Conservation (phyloP, 1,140 invertebrate genomes). For the Paralvinella palmiformis region DNA sequence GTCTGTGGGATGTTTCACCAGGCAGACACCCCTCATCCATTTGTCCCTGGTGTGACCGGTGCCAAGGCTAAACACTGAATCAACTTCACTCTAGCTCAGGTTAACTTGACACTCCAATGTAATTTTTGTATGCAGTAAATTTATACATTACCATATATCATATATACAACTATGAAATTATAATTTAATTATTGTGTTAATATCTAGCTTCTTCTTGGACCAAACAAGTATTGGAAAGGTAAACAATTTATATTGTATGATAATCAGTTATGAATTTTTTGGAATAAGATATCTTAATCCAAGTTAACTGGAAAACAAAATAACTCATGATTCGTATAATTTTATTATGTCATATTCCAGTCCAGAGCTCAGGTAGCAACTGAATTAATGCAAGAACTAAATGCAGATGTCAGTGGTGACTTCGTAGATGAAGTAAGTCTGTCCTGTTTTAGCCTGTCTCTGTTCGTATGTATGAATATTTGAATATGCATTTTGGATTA, state of each 20-base stretch:
- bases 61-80: too few relatives aligned
- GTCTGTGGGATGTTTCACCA: too few relatives aligned
- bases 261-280: neutral
- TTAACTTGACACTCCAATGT: too few relatives aligned
- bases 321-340: neutral
- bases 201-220: constrained; percentile 79
- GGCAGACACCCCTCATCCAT: too few relatives aligned
- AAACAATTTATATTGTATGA: constrained; percentile 13
- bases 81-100: too few relatives aligned
- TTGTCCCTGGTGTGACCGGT: too few relatives aligned
- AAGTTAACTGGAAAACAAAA: neutral
- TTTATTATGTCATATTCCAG: constrained; percentile 28
- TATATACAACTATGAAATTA: too few relatives aligned
- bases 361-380: constrained; percentile 77
- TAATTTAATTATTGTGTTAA: constrained; percentile 15
- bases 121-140: too few relatives aligned
- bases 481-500: too few relatives aligned
- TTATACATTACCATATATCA: too few relatives aligned
- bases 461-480: neutral
- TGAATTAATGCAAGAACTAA: constrained; percentile 79
- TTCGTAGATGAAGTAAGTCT: constrained; percentile 73
- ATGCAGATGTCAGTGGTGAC: constrained; percentile 86
- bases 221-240: constrained; percentile 66
- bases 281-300: neutral
- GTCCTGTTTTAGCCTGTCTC: neutral